phyloP scores from a whole-genome alignment of 1,140 invertebrate species.

The Pseudomyrmex sp. region DNA sequence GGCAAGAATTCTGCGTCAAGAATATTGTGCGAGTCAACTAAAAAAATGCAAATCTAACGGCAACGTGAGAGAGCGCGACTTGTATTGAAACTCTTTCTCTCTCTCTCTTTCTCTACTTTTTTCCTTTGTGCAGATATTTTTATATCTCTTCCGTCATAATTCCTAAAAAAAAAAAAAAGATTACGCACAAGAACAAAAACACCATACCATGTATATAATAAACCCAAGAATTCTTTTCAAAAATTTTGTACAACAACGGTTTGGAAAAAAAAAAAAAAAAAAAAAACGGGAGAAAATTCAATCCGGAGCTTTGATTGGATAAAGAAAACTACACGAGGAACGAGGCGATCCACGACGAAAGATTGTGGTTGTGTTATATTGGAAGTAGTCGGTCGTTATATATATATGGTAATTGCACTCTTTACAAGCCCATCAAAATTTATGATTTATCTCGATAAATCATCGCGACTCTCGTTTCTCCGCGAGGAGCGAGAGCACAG shows the following conservation, averaged over 20 bases:
- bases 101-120: not conserved
- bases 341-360: constrained; percentile 2
- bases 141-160: no score
- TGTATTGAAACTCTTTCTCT: constrained; percentile 9
- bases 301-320: constrained; percentile 38
- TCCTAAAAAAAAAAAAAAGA: not conserved
- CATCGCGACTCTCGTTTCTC: not conserved
- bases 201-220: no score
- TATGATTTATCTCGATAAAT: constrained; percentile 54
- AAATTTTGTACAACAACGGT: not conserved
- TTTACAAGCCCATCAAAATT: constrained; percentile 26
- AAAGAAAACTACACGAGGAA: constrained; percentile 25
- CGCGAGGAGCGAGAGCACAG: not conserved
- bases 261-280: constrained; percentile 27
- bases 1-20: constrained; percentile 16
- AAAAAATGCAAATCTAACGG: constrained; percentile 45
- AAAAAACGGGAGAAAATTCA: not conserved
- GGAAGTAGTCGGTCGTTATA: constrained; percentile 46
- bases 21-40: constrained; percentile 44
- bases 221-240: not conserved
- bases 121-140: no score
- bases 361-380: constrained; percentile 63
- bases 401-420: constrained; percentile 34
- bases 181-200: not conserved
- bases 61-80: not conserved